Conservation (phyloP, 1,140 invertebrate species). For the Papilio helenus region DNA sequence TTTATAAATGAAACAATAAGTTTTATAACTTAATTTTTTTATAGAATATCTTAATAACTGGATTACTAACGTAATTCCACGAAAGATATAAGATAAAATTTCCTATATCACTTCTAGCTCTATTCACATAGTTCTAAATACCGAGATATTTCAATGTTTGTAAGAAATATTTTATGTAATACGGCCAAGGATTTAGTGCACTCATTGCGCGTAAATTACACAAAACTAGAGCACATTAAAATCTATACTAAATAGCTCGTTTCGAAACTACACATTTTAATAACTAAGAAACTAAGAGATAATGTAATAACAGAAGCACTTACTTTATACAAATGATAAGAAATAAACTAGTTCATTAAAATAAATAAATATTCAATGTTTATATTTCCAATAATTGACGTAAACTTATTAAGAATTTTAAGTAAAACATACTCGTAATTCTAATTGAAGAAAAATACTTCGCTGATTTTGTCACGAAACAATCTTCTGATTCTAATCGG, state of each 20-base stretch:
- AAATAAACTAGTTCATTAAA: background rate
- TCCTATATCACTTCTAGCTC: background rate
- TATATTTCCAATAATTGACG: too few relatives aligned
- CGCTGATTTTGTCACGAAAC: too few relatives aligned
- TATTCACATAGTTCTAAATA: background rate
- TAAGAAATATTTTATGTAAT: conserved; percentile 18
- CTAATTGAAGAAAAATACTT: too few relatives aligned
- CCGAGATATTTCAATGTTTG: conserved; percentile 15
- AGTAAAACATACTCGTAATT: too few relatives aligned
- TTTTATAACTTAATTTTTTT: background rate
- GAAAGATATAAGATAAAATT: background rate
- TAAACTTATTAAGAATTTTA: too few relatives aligned
- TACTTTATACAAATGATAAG: conserved; percentile 1
- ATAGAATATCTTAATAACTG: background rate
- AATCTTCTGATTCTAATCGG: too few relatives aligned
- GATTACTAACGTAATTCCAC: background rate
- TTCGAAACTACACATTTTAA: background rate
- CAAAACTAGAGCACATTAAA: conserved; percentile 9
- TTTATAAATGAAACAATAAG: background rate
- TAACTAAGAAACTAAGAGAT: conserved; percentile 11
- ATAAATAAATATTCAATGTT: background rate
- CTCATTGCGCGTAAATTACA: conserved; percentile 11
- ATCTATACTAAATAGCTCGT: background rate
- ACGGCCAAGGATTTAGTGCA: conserved; percentile 22
- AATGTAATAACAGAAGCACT: background rate